These are phyloP conservation scores for Siderastrea siderea DNA, from an alignment of 92 coral and sea anemone species.

Conservation along the genomic window DNA sequence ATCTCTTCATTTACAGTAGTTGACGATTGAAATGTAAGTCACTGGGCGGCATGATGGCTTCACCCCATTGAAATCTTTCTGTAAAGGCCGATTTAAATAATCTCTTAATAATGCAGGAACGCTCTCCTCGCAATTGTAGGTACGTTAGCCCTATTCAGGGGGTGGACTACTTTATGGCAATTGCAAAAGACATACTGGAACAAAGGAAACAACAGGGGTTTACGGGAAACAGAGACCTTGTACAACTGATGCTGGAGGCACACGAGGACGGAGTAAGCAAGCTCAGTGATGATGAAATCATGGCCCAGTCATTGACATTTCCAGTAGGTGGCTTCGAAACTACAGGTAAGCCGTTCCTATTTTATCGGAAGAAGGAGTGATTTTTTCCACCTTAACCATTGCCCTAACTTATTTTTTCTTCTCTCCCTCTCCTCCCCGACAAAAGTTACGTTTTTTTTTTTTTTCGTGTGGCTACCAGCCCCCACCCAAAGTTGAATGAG, in stretches of 20 bases:
- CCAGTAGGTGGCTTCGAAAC: conserved; percentile 77
- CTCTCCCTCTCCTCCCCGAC: too few species aligned
- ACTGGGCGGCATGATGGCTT: background rate
- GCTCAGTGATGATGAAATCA: conserved; percentile 69
- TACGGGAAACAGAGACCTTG: conserved; percentile 45
- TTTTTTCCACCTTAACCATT: too few species aligned
- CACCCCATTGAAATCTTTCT: too few species aligned
- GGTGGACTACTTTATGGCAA: conserved; percentile 36
- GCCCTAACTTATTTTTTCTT: too few species aligned
- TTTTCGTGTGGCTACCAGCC: background rate
- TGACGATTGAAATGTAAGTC: background rate
- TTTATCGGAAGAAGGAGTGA: too few species aligned
- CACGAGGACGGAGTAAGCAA: conserved; percentile 72
- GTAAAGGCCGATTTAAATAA: background rate
- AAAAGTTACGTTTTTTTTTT: too few species aligned
- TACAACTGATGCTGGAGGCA: conserved; percentile 73
- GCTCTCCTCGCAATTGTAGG: background rate
- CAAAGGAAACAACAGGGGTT: conserved; percentile 37
- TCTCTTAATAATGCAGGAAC: background rate
- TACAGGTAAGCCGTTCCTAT: conserved; percentile 17
- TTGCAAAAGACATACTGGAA: conserved; percentile 49
- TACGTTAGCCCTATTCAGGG: conserved; percentile 27
- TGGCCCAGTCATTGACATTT: conserved; percentile 69
- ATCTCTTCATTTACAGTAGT: too few species aligned
- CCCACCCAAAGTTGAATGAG: background rate